Evolutionary conservation across 2,797 vertebrate genomes (phyloP), one percentile per base, ranked within the genome.

Genomic region (Cossypha polioptera): DNA sequence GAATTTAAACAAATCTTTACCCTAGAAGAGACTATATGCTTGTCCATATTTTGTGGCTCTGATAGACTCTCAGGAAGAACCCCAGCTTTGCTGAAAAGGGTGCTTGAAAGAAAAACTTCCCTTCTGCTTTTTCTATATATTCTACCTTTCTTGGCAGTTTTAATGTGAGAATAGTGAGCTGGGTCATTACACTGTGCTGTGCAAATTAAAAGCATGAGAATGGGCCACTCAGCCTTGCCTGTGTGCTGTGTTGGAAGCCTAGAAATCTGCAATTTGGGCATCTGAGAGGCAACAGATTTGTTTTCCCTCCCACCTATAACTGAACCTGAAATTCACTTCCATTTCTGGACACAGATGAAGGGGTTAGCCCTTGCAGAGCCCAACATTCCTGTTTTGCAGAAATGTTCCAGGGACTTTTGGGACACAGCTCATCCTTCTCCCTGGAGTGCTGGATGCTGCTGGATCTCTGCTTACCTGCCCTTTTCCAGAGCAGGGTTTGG

Each of bases 401-500:
- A 83, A 47, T 47, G 20, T 8, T 61, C 20, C n/a, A 13, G 18
- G 25, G 19, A 13, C 33, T 75, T 84, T 29, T 24, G 58, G 72
- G 31, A 83, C 3, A 20, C 11, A 76, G 51, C 6, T 72, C 22
- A 24, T 63, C 55, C n/a, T 36, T 53, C 16, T 3, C 6, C 2
- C 2, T 0, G 35, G 40, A n/a, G 8, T 17, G 9, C 17, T 16
- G 31, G 33, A 10, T 50, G 42, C 17, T 51, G 31, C 21, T 5
- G 38, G 19, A 29, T 50, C 12, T 86, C 5, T 74, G 8, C 83
- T 97, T 95, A 99, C 99, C 98, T 98, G 97, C 28, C 99, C 99
- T 1, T 98, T 98, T 90, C 98, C 98, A 0, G 98, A 99, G 92
- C 99, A 99, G 0, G 99, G 98, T 3, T 92, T 97, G 58, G 72